A percentile compares a stretch with the other conserved stretches of the same genome.
These are phyloP conservation scores for Eudemis profundana DNA, from an alignment of 2,888 invertebrate species.

Conservation along the genomic window DNA sequence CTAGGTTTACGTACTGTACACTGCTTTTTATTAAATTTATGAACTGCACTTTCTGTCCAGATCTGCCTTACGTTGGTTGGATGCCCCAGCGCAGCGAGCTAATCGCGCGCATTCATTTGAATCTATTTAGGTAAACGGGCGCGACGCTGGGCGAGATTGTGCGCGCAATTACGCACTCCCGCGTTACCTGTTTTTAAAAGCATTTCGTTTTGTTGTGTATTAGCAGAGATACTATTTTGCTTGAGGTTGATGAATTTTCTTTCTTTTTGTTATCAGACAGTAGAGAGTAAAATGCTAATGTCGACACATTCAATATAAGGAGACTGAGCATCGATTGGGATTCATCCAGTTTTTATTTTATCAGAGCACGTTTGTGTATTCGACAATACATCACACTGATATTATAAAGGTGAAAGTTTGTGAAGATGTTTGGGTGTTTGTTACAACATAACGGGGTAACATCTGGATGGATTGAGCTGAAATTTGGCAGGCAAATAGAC, in stretches of 20 bases:
- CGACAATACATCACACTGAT: too few relatives aligned
- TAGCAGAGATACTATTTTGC: not conserved
- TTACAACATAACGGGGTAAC: too few relatives aligned
- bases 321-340: too few relatives aligned
- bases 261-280: not conserved
- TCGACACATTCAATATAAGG: too few relatives aligned
- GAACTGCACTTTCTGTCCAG: constrained; percentile 13
- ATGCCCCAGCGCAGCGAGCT: constrained; percentile 55
- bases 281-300: too few relatives aligned
- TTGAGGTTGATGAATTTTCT: not conserved
- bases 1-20: too few relatives aligned
- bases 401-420: too few relatives aligned
- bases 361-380: too few relatives aligned
- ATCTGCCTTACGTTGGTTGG: constrained; percentile 47
- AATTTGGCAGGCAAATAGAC: too few relatives aligned
- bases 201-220: constrained; percentile 11
- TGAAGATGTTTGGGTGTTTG: too few relatives aligned
- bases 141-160: constrained; percentile 60
- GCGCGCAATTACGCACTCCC: constrained; percentile 50
- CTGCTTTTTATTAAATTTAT: not conserved
- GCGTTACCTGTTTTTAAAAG: constrained; percentile 22
- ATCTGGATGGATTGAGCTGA: too few relatives aligned
- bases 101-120: constrained; percentile 72
- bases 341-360: too few relatives aligned
- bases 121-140: constrained; percentile 74